Evolutionary conservation across 2,113 vertebrate genomes (phyloP).

Genomic region (Eleginops maclovinus): DNA sequence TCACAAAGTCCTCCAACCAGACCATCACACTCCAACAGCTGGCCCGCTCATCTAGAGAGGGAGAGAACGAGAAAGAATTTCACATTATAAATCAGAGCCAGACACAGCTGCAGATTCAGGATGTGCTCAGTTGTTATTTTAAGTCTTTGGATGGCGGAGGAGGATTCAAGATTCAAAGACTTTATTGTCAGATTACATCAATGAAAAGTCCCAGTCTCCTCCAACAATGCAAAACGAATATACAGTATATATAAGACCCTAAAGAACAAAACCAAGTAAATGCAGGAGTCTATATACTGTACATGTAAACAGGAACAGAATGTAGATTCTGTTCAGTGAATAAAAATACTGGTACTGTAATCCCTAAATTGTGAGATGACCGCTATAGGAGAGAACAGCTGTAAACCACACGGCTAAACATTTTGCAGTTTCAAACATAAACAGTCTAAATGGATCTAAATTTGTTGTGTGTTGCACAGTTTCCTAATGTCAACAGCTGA

Average conservation of each 20-base stretch:
- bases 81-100: not conserved
- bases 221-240: no score
- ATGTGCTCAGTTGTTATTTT: not conserved
- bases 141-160: not conserved
- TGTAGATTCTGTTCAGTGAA: no score
- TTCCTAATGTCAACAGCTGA: conserved; percentile 31
- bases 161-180: not conserved
- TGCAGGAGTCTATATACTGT: no score
- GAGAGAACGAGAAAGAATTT: conserved; percentile 21
- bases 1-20: conserved; percentile 76
- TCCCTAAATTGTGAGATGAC: no score
- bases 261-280: no score
- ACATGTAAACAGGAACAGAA: no score
- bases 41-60: conserved; percentile 86
- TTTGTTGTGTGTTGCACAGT: conserved; percentile 1
- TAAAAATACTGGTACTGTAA: no score
- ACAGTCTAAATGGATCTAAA: not conserved
- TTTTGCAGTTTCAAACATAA: conserved; percentile 13
- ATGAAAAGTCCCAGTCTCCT: no score
- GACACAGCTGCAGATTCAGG: conserved; percentile 10
- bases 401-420: conserved; percentile 1
- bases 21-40: conserved; percentile 87
- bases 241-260: no score
- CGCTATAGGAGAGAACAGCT: not conserved
- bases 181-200: no score